Evolutionary conservation across 2,797 vertebrate genomes (phyloP).

Genomic region (Triplophysa yarkandensis): DNA sequence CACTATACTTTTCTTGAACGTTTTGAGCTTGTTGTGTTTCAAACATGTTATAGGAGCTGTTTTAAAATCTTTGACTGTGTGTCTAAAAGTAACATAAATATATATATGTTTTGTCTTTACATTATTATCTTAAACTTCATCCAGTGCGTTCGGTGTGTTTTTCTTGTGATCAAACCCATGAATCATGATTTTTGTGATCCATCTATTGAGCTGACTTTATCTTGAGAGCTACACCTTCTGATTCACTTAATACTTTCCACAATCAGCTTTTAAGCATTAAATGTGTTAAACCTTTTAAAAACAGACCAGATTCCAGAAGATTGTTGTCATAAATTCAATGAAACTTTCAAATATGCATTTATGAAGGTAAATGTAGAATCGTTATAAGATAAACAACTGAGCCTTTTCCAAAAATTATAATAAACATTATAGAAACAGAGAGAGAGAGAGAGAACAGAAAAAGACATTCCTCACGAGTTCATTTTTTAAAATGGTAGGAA

Average conservation of each 20-base stretch:
- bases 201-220: background rate
- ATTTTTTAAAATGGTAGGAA: constrained; percentile 80
- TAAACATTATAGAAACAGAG: constrained; percentile 8
- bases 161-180: background rate
- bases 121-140: background rate
- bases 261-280: background rate
- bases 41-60: background rate
- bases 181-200: background rate
- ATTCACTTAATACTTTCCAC: background rate
- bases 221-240: background rate
- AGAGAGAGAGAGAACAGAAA: constrained; percentile 20
- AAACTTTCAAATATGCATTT: background rate
- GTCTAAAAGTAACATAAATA: no score
- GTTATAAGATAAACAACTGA: background rate
- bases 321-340: background rate
- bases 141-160: background rate
- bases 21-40: background rate
- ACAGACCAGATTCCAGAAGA: background rate
- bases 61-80: no score
- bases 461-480: constrained; percentile 37
- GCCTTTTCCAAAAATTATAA: background rate
- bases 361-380: background rate
- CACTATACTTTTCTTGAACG: background rate
- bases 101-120: background rate
- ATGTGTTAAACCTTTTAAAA: background rate